These are phyloP conservation scores for Ditula angustiorana DNA, from an alignment of 2,888 invertebrate species.

Conservation along the genomic window DNA sequence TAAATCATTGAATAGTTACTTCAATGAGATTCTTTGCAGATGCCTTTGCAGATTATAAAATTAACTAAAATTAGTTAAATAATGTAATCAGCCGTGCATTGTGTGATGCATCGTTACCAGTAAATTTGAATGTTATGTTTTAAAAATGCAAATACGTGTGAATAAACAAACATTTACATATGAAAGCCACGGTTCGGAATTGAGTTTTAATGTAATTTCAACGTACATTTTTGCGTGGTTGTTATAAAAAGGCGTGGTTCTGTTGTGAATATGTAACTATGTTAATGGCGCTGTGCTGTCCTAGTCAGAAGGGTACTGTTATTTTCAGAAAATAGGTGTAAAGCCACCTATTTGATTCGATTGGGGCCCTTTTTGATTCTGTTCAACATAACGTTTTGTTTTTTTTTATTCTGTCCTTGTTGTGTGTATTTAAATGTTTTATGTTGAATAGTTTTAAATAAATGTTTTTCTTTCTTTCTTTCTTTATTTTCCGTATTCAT, in stretches of 20 bases:
- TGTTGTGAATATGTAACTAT: not conserved
- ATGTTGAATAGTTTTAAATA: too few relatives aligned
- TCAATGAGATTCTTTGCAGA: not conserved
- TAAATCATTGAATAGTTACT: not conserved
- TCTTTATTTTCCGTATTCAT: too few relatives aligned
- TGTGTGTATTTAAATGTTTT: too few relatives aligned
- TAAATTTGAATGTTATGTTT: slow-evolving; percentile 31
- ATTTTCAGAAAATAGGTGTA: too few relatives aligned
- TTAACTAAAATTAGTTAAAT: slow-evolving; percentile 10
- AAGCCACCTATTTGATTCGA: too few relatives aligned
- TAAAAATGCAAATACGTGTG: slow-evolving; percentile 34
- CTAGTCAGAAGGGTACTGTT: not conserved
- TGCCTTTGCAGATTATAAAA: not conserved
- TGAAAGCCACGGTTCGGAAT: slow-evolving; percentile 28
- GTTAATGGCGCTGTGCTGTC: not conserved
- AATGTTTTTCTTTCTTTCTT: too few relatives aligned
- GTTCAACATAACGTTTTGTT: too few relatives aligned
- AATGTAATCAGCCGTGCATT: slow-evolving; percentile 16
- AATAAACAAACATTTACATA: slow-evolving; percentile 40
- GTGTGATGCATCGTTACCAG: not conserved
- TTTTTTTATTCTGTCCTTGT: too few relatives aligned
- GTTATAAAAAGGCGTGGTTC: slow-evolving; percentile 8
- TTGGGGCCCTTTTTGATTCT: too few relatives aligned
- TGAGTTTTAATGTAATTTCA: slow-evolving; percentile 30
- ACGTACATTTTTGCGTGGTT: slow-evolving; percentile 17